Conservation (phyloP, 1,140 invertebrate species). For the Dendroctonus ponderosae region DNA sequence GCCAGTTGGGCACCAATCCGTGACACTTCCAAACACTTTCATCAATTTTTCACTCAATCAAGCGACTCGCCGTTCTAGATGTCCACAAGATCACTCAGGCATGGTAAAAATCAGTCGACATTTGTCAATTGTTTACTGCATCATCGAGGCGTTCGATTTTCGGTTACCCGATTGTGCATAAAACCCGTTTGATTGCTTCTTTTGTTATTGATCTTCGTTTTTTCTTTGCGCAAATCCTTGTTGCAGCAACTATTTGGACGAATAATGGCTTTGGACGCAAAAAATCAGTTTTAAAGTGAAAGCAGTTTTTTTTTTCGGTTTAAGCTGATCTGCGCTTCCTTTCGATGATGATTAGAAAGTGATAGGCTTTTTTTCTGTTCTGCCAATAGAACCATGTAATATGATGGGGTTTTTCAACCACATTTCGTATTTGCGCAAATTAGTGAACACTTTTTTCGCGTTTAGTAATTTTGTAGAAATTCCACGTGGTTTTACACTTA, state of each 20-base stretch:
- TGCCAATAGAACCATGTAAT: too few relatives aligned
- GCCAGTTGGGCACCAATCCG: slow-evolving; percentile 22
- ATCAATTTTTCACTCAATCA: slow-evolving; percentile 31
- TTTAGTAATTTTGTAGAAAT: too few relatives aligned
- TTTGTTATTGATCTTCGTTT: slow-evolving; percentile 29
- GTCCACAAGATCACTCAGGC: slow-evolving; percentile 26
- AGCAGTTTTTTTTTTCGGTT: slow-evolving; percentile 12
- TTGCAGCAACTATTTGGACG: slow-evolving; percentile 21
- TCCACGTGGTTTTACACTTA: too few relatives aligned
- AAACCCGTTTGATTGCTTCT: slow-evolving; percentile 22
- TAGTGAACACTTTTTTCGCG: too few relatives aligned
- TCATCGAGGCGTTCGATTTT: slow-evolving; percentile 19
- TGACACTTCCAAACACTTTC: slow-evolving; percentile 31
- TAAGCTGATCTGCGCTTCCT: not conserved
- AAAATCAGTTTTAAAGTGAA: slow-evolving; percentile 21
- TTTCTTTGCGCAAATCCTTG: slow-evolving; percentile 23
- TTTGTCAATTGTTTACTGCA: slow-evolving; percentile 33
- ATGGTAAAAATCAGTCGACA: slow-evolving; percentile 16
- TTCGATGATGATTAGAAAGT: not conserved
- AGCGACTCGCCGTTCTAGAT: slow-evolving; percentile 30
- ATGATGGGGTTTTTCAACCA: too few relatives aligned
- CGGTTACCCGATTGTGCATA: slow-evolving; percentile 20
- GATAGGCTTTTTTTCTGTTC: too few relatives aligned
- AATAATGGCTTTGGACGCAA: slow-evolving; percentile 12
- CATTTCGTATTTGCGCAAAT: too few relatives aligned